A percentile compares a stretch with the other conserved stretches of the same genome.
phyloP scores from a whole-genome alignment of 2,797 vertebrate species.

The Lateolabrax maculatus region DNA sequence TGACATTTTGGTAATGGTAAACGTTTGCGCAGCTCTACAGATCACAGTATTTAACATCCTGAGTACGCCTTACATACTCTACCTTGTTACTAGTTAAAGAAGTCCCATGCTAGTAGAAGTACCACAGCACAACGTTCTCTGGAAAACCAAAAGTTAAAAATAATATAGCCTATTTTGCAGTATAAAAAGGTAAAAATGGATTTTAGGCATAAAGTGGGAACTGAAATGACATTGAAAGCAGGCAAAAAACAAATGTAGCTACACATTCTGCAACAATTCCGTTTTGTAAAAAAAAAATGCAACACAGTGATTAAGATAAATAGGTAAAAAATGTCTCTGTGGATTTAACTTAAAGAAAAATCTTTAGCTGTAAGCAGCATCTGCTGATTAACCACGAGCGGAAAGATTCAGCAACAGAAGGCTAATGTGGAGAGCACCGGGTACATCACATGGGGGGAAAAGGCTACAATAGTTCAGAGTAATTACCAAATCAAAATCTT shows the following conservation, averaged over 20 bases:
- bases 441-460: constrained; percentile 9
- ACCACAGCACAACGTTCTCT: constrained; percentile 21
- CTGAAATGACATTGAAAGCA: not conserved
- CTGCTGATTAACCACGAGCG: constrained; percentile 20
- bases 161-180: not conserved
- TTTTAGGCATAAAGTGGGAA: constrained; percentile 13
- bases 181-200: constrained; percentile 32
- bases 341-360: constrained; percentile 18
- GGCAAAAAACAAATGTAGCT: constrained; percentile 7
- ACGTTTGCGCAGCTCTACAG: constrained; percentile 21
- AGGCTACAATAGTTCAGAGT: constrained; percentile 1
- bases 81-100: constrained; percentile 12
- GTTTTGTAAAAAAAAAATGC: constrained; percentile 36
- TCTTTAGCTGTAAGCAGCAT: not conserved
- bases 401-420: constrained; percentile 20
- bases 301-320: constrained; percentile 67
- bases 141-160: not conserved
- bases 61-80: constrained; percentile 36
- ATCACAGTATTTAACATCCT: constrained; percentile 67
- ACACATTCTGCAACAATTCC: constrained; percentile 29
- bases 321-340: constrained; percentile 34
- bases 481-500: not conserved
- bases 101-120: constrained; percentile 5
- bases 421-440: constrained; percentile 34
- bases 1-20: not conserved